Evolutionary conservation across 2,797 vertebrate species (phyloP), one percentile per base, ranked within the genome.

Genomic region (Taenioides sp.): DNA sequence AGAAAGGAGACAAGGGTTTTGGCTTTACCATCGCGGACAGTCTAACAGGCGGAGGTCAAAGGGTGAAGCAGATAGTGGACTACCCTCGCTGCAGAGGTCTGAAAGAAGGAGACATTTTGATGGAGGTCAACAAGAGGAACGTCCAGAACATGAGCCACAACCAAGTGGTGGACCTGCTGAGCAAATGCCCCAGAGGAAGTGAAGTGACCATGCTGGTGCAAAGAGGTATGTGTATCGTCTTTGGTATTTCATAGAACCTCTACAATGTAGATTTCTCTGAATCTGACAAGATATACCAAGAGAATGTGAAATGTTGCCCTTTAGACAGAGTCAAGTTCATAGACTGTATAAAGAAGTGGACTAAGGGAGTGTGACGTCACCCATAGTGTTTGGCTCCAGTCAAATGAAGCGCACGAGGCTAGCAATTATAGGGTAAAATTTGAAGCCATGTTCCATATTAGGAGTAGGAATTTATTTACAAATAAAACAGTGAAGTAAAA

Each of bases 1-100:
- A 98, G 81, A 99, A 99, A 85, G 98, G 98, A 50, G 97, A 97
- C 25, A 98, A 98, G 93, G 98, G 98, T 73, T 98, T 99, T 54
- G 98, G 98, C 60, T 99, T 99, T 86, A 99, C 98, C 64, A 99
- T 99, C 7, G 96, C 98, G 0, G 98, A 99, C 88, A 98, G 97
- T 73, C 96, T 96, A 0, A 95, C 95, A 0, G 96, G 97, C 10
- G 97, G 97, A 0, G 98, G 98, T 62, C 98, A 99, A 84, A 94
- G 96, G 84, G 98, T 99, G 72, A 99, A 99, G 84, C 97, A 98
- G 84, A 97, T 99, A 0, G 97, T 99, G 73, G 98, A 99, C 92
- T 97, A 98, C 81, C 98, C 97, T 0, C 93, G 98, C 54, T 99
- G 98, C 88, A 95, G 98, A 0, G 98, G 98, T 73, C 93, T 99